Evolutionary conservation across 2,888 invertebrate species (phyloP).

Genomic region (Drosophila mulleri): DNA sequence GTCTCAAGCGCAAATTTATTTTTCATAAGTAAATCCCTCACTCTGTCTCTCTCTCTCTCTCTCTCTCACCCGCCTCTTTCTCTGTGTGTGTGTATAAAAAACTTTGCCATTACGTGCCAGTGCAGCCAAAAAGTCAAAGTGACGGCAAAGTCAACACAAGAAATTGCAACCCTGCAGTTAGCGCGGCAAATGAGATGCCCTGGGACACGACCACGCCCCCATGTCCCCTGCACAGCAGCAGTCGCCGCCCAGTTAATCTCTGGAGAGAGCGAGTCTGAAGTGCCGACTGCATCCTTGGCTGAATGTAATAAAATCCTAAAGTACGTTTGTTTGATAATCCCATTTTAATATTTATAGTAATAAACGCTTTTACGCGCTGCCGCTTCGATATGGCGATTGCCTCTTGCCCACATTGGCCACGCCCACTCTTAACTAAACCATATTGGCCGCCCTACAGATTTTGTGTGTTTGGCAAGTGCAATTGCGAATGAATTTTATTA

Average conservation of each 20-base stretch:
- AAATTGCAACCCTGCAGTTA: constrained; percentile 68
- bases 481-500: constrained; percentile 43
- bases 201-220: neutral
- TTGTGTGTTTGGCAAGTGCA: constrained; percentile 25
- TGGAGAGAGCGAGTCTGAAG: constrained; percentile 28
- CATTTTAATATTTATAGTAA: constrained; percentile 79
- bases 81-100: constrained; percentile 19
- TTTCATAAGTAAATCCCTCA: constrained; percentile 72
- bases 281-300: constrained; percentile 46
- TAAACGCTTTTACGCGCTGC: constrained; percentile 74
- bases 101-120: constrained; percentile 66
- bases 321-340: constrained; percentile 76
- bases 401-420: constrained; percentile 20
- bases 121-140: constrained; percentile 65
- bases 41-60: constrained; percentile 35
- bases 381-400: constrained; percentile 39
- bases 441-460: constrained; percentile 38
- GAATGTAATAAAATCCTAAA: constrained; percentile 74
- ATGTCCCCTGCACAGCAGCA: too few relatives aligned
- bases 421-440: constrained; percentile 32
- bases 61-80: constrained; percentile 16
- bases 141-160: constrained; percentile 70
- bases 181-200: constrained; percentile 44
- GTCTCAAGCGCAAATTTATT: constrained; percentile 64
- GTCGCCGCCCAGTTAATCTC: constrained; percentile 35